Evolutionary conservation across 53 echinoderm and acorn worm genomes (phyloP).

Genomic region (Hippasteria phrygiana): DNA sequence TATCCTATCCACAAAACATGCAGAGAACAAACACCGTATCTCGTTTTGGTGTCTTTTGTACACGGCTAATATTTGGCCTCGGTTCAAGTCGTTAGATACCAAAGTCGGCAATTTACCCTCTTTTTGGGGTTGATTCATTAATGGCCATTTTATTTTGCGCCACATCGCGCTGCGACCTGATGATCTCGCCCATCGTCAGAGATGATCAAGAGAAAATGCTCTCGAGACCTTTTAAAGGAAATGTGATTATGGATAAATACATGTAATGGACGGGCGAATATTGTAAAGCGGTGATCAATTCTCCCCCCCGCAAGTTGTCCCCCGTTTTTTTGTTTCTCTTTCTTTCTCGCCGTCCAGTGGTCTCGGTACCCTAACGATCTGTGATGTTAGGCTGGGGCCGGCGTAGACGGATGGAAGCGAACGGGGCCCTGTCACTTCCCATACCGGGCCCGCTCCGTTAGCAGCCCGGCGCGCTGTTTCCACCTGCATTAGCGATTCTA

Average conservation of each 20-base stretch:
- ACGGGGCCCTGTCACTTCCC: conserved; percentile 47
- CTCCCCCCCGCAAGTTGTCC: conserved; percentile 18
- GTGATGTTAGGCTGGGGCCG: conserved; percentile 37
- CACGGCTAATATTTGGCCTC: conserved; percentile 8
- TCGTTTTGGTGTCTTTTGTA: not conserved
- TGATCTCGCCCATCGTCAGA: conserved; percentile 3
- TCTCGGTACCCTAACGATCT: conserved; percentile 39
- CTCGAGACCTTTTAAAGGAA: conserved; percentile 50
- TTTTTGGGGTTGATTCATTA: conserved; percentile 26
- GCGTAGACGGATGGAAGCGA: not conserved
- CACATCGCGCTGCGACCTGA: conserved; percentile 3
- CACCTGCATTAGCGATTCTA: conserved; percentile 62
- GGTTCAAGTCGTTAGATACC: conserved; percentile 17
- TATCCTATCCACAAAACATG: not conserved
- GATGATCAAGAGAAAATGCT: conserved; percentile 40
- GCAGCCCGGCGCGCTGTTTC: conserved; percentile 38
- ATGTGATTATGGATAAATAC: conserved; percentile 65
- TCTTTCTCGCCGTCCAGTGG: not conserved
- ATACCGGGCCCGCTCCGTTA: conserved; percentile 58
- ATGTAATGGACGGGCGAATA: conserved; percentile 65
- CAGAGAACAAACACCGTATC: not conserved
- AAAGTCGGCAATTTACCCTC: conserved; percentile 8
- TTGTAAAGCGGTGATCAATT: conserved; percentile 69
- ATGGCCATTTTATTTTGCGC: conserved; percentile 37
- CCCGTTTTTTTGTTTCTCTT: not conserved